Evolutionary conservation across 2,888 invertebrate species (phyloP).

Genomic region (Lathronympha strigana): DNA sequence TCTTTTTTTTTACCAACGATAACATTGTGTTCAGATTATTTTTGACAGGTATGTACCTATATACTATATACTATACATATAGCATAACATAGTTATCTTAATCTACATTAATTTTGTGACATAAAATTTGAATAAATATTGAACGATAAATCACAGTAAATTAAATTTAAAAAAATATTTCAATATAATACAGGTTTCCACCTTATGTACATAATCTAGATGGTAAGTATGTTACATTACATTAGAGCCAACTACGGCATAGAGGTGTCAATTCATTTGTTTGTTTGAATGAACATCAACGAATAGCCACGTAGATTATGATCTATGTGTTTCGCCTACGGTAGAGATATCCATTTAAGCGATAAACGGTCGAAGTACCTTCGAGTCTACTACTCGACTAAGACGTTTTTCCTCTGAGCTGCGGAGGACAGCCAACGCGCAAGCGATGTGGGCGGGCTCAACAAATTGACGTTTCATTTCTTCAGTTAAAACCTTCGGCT

Average conservation of each 20-base stretch:
- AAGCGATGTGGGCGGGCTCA: constrained; percentile 28
- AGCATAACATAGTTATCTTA: no score
- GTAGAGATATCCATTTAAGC: neutral
- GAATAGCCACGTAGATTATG: constrained; percentile 15
- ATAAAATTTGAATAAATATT: no score
- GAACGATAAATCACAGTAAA: no score
- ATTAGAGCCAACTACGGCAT: constrained; percentile 1
- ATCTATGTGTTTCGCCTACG: constrained; percentile 1
- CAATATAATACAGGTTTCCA: neutral
- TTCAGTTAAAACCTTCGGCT: neutral
- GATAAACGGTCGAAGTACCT: neutral
- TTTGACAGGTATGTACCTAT: no score
- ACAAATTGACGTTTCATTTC: constrained; percentile 10
- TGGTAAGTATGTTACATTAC: neutral
- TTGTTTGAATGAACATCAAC: constrained; percentile 19
- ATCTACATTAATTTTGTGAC: no score
- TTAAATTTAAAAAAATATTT: neutral
- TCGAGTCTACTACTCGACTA: neutral
- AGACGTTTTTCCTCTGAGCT: neutral
- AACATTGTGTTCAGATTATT: no score
- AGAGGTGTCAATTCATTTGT: constrained; percentile 24
- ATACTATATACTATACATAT: no score
- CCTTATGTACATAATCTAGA: neutral
- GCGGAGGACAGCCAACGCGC: neutral
- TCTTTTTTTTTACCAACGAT: no score